Conservation (phyloP, 2,113 vertebrate species). For the Columba livia region DNA sequence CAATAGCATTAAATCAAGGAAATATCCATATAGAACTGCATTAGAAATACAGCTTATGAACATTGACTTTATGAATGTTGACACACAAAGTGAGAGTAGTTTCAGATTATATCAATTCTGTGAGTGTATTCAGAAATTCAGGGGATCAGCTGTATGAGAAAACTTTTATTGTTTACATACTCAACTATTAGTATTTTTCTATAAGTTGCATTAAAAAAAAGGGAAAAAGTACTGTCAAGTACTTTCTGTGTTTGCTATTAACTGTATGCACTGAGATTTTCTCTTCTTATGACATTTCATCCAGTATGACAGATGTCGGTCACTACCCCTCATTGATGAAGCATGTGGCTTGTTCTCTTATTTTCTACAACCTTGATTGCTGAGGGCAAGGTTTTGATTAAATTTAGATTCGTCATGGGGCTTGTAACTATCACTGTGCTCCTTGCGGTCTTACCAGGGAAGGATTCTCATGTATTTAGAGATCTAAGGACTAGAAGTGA, state of each 20-base stretch:
- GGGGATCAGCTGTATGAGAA: not conserved
- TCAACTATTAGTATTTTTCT: not conserved
- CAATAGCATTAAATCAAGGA: not conserved
- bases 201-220: not conserved
- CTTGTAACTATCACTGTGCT: not conserved
- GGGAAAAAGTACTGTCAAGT: not conserved
- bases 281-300: not conserved
- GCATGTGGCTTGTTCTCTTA: not conserved
- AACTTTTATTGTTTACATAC: not conserved
- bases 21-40: not conserved
- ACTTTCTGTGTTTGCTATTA: not conserved
- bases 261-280: not conserved
- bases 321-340: not conserved
- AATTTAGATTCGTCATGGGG: not conserved
- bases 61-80: not conserved
- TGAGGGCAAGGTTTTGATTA: slow-evolving; percentile 4
- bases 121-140: not conserved
- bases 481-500: not conserved
- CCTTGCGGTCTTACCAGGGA: not conserved
- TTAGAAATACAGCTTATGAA: not conserved
- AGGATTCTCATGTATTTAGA: not conserved
- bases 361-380: not conserved
- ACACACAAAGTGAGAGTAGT: not conserved
- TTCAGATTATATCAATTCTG: not conserved
- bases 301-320: not conserved